phyloP scores from a whole-genome alignment of 2,888 invertebrate genomes.

The Mactromeris polynyma region DNA sequence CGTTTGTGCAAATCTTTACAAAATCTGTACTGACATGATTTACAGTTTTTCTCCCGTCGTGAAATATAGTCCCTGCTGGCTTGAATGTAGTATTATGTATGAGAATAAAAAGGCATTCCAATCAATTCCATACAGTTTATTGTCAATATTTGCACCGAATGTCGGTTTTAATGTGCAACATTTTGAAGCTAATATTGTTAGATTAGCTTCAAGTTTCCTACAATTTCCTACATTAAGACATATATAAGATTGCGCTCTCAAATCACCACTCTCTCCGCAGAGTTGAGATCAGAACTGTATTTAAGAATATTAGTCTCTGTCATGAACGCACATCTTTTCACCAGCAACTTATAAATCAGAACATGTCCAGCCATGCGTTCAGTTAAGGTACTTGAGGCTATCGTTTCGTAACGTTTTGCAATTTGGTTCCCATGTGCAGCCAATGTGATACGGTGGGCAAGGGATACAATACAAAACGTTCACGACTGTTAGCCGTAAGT shows the following conservation, averaged over 20 bases:
- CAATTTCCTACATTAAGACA: neutral
- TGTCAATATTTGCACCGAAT: neutral
- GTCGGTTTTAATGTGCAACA: neutral
- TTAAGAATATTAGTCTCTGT: neutral
- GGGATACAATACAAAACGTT: too few species aligned
- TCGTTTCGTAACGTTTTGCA: too few species aligned
- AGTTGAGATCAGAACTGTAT: neutral
- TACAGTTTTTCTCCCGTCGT: neutral
- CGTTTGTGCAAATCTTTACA: neutral
- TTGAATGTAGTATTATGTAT: too few species aligned
- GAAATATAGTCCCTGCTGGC: neutral
- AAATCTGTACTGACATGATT: neutral
- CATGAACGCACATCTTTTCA: neutral
- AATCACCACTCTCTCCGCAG: neutral
- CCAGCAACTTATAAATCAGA: too few species aligned
- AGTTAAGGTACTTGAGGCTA: too few species aligned
- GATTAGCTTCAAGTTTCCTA: neutral
- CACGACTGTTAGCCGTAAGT: too few species aligned
- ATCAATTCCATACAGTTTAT: neutral
- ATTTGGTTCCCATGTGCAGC: too few species aligned
- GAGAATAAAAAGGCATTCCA: neutral
- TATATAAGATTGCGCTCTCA: neutral
- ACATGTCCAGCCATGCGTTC: too few species aligned
- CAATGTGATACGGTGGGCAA: too few species aligned
- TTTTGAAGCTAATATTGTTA: neutral